Conservation (phyloP, 2,113 vertebrate species). For the Vidua macroura region DNA sequence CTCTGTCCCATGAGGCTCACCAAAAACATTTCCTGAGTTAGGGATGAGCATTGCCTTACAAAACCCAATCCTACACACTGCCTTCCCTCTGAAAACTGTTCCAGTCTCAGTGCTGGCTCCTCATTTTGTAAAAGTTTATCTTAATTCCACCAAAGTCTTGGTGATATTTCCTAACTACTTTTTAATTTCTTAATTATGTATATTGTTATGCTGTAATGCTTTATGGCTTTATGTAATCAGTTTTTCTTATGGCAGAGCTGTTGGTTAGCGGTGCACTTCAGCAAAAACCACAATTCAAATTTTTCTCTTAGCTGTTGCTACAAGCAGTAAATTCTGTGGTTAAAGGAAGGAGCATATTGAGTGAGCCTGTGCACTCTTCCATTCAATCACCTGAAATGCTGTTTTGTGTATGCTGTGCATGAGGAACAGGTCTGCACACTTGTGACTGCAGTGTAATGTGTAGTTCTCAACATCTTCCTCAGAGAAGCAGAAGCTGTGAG, state of each 20-base stretch:
- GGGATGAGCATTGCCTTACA: not conserved
- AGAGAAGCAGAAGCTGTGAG: not conserved
- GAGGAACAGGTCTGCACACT: not conserved
- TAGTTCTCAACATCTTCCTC: not conserved
- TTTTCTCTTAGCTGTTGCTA: not conserved
- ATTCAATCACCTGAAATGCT: not conserved
- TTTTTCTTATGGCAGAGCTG: not conserved
- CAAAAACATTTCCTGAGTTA: not conserved
- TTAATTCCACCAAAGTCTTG: not conserved
- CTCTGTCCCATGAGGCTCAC: not conserved
- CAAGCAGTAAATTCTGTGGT: not conserved
- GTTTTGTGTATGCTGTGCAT: not conserved
- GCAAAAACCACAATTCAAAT: not conserved
- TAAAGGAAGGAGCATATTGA: not conserved
- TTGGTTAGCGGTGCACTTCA: not conserved
- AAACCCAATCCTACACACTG: not conserved
- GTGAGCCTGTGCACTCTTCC: not conserved
- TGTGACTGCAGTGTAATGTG: not conserved
- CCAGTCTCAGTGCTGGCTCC: not conserved
- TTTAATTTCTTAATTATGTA: not conserved
- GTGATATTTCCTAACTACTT: not conserved
- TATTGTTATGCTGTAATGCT: not conserved
- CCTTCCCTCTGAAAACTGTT: not conserved
- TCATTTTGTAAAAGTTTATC: not conserved
- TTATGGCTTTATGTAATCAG: not conserved